Evolutionary conservation across 2,113 vertebrate genomes (phyloP).

Genomic region (Ptilonorhynchus violaceus): DNA sequence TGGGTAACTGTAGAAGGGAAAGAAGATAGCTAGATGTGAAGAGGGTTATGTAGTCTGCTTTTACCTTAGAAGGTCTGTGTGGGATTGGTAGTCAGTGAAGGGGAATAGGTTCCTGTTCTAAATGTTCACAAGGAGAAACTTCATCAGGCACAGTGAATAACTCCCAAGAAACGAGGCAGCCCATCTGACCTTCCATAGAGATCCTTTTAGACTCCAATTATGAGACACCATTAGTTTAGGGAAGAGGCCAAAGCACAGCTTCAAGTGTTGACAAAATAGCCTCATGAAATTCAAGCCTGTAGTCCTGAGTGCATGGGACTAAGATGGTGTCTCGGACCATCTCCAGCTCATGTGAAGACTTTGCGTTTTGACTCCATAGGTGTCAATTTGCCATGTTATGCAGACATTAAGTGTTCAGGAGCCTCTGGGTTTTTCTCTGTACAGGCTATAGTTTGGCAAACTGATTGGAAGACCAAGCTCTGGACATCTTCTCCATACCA

Average conservation of each 20-base stretch:
- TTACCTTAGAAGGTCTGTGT: neutral
- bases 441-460: neutral
- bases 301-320: neutral
- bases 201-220: neutral
- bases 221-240: neutral
- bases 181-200: neutral
- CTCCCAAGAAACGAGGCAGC: neutral
- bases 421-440: neutral
- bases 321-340: neutral
- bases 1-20: neutral
- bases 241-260: neutral
- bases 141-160: neutral
- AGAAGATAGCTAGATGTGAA: neutral
- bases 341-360: neutral
- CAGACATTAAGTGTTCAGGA: neutral
- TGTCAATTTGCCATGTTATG: neutral
- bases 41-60: neutral
- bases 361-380: neutral
- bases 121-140: neutral
- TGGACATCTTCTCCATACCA: neutral
- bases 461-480: neutral
- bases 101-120: neutral
- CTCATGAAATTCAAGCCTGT: neutral
- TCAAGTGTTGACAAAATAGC: neutral
- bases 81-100: accelerated